Conservation (phyloP, 1,140 invertebrate species). For the Eupristina koningsbergeri region DNA sequence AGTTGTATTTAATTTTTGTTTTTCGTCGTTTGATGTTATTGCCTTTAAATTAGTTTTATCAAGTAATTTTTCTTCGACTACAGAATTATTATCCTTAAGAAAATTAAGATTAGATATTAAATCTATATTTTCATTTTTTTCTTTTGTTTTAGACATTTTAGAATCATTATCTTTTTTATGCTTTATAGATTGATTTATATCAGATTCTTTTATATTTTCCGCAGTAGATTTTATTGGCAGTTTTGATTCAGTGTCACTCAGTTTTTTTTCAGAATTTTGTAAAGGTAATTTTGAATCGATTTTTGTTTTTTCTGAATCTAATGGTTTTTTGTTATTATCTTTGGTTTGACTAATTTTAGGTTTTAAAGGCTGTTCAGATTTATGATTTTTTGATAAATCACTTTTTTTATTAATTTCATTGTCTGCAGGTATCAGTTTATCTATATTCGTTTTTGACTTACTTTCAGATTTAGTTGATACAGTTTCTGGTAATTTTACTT, state of each 20-base stretch:
- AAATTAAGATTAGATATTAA: neutral
- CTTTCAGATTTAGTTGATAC: neutral
- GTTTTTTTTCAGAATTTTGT: neutral
- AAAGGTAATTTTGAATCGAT: neutral
- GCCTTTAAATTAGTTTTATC: too few relatives aligned
- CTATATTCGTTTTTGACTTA: neutral
- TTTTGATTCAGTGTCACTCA: neutral
- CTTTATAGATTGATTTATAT: neutral
- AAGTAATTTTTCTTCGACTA: too few relatives aligned
- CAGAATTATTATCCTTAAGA: neutral
- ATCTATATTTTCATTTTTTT: neutral
- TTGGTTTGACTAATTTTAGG: neutral
- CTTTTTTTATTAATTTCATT: neutral
- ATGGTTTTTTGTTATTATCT: neutral
- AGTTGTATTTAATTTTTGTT: too few relatives aligned
- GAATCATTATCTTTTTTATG: neutral
- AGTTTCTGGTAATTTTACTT: slow-evolving; percentile 58
- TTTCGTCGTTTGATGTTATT: too few relatives aligned
- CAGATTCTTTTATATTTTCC: neutral
- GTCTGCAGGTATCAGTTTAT: neutral
- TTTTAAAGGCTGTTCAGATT: neutral
- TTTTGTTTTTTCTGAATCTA: neutral
- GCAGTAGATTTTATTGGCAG: neutral
- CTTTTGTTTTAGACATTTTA: neutral
- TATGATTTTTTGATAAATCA: neutral